phyloP scores from a whole-genome alignment of 2,888 invertebrate species.

The Cactoblastis cactorum region DNA sequence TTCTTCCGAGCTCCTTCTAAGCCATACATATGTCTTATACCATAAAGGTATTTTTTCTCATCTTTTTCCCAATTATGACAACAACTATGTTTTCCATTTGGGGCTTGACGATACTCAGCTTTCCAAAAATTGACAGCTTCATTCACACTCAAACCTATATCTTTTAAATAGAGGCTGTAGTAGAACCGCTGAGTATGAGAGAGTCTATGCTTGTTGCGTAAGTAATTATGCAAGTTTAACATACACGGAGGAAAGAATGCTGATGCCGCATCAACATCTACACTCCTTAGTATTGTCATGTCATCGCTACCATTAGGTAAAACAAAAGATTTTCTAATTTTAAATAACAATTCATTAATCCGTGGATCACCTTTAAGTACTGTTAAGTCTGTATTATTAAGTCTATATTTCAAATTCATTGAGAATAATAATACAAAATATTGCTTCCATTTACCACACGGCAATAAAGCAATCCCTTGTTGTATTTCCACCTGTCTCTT shows the following conservation, averaged over 20 bases:
- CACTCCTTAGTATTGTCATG: constrained; percentile 36
- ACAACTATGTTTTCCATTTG: constrained; percentile 68
- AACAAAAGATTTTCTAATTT: constrained; percentile 35
- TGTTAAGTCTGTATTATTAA: constrained; percentile 41
- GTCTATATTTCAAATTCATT: constrained; percentile 54
- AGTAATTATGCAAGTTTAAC: constrained; percentile 76
- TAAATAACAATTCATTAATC: constrained; percentile 47
- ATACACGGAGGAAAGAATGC: constrained; percentile 82
- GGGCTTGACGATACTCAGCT: constrained; percentile 78
- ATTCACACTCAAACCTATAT: constrained; percentile 82
- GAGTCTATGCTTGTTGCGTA: constrained; percentile 81
- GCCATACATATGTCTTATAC: constrained; percentile 86
- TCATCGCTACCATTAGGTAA: constrained; percentile 26
- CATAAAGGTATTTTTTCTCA: constrained; percentile 81
- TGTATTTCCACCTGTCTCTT: constrained; percentile 71
- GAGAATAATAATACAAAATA: constrained; percentile 67
- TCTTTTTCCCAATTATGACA: constrained; percentile 82
- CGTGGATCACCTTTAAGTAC: constrained; percentile 54
- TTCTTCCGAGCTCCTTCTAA: constrained; percentile 82
- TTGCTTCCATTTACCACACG: constrained; percentile 79
- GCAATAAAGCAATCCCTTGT: constrained; percentile 72
- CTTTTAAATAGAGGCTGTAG: constrained; percentile 85
- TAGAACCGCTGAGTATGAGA: constrained; percentile 82
- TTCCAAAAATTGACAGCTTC: constrained; percentile 83
- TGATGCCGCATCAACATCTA: constrained; percentile 61